A percentile compares a stretch with the other conserved stretches of the same genome.
Evolutionary conservation across 1,140 invertebrate genomes (phyloP).

Genomic region (Macrobrachium rosenbergii): DNA sequence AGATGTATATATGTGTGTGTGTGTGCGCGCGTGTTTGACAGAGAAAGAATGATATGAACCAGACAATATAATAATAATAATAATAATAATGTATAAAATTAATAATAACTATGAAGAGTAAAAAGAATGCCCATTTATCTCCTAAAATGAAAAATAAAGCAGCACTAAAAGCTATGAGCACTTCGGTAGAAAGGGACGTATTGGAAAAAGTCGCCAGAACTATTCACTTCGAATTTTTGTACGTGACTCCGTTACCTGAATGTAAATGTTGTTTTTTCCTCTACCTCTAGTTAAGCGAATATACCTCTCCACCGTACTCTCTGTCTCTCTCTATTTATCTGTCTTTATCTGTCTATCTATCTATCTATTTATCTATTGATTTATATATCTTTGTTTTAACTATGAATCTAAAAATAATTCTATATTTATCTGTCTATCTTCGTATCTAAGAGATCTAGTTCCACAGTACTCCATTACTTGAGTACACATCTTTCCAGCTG

Average conservation of each 20-base stretch:
- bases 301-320: not conserved
- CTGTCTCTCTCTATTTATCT: slow-evolving; percentile 26
- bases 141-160: too few relatives aligned
- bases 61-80: too few relatives aligned
- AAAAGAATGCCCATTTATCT: not conserved
- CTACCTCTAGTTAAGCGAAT: not conserved
- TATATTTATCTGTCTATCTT: too few relatives aligned
- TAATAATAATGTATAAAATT: too few relatives aligned
- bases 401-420: not conserved
- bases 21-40: slow-evolving; percentile 18
- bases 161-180: too few relatives aligned
- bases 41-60: not conserved
- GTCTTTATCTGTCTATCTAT: not conserved
- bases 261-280: not conserved
- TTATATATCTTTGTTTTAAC: not conserved
- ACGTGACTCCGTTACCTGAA: not conserved
- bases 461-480: too few relatives aligned
- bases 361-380: not conserved
- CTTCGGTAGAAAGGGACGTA: too few relatives aligned
- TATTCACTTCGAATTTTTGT: not conserved
- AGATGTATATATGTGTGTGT: slow-evolving; percentile 23
- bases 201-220: too few relatives aligned
- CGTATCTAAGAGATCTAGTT: too few relatives aligned
- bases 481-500: too few relatives aligned
- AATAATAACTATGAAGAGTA: not conserved